Evolutionary conservation across 2,888 invertebrate species (phyloP), one percentile per base, ranked within the genome.

Genomic region (Temnothorax unifasciatus): DNA sequence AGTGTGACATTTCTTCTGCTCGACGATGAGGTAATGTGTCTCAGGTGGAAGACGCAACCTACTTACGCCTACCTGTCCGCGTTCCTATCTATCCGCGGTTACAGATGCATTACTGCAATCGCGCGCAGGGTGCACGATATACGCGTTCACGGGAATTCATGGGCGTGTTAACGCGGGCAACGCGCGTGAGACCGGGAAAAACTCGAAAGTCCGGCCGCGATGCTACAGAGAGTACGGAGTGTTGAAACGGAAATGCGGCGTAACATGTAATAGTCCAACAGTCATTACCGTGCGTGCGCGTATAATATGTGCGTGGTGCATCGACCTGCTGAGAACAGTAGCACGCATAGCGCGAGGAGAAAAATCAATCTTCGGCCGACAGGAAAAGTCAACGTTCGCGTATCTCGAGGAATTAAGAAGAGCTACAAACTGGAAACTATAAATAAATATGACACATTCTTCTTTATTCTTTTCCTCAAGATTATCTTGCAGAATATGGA

Each of bases 241-340:
- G 68, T 69, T 83, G 44, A 79, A 79, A 69, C 63, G 79, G 77
- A 83, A 83, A 79, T 34, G 50, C 76, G 59, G 68, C 41, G 59
- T 59, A 41, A 77, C 52, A 15, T 52, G 3, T 61, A 63, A 63
- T 41, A 44, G 8, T 57, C 66, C 21, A 63, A 59, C 52, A 57
- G 52, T 79, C 57, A 61, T 83, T 77, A 83, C 13, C 44, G 41
- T 76, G 68, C 59, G 52, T 47, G 44, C 47, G n/a, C 44, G 41
- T 52, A 68, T 50, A 77, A 66, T 54, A 15, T 34, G 38, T 50
- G 50, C 68, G 13, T 44, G 64, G 61, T 69, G 69, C 79, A 41
- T 79, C 68, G 79, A 76, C 47, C 77, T 18, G 25, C 15, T n/a
- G 50, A 34, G 34, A 44, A 29, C 34, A 6, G 11, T 18, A 38